Base-by-base conservation (phyloP, 2,113 vertebrate genomes). In the Chunga burmeisteri region DNA sequence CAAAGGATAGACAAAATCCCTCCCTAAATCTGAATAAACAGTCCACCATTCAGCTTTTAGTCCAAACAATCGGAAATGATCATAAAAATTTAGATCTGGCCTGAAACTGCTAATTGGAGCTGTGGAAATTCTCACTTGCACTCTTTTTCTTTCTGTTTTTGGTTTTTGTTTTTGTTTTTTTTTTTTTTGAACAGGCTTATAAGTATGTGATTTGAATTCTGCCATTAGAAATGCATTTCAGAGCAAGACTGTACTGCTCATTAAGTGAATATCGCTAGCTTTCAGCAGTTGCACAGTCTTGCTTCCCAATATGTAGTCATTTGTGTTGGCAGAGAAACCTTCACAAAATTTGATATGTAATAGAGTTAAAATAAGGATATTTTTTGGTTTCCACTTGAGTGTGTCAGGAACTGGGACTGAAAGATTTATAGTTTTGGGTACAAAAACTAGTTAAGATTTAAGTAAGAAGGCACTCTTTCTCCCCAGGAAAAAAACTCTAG, bases 271-370 rank as follows among this genome's bases (percentile, higher is more conserved):
- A 90, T 72, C 74, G 94, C 46, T 84, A 91, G 61, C 27, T 81
- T 94, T 88, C 73, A 88, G 58, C 16, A 56, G 0, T 87, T 95
- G 91, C 89, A 62, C 9, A 56, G 78, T 95, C 70, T 91, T 82
- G 34, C 70, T 91, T 94, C 94, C 44, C 85, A 94, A 96, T 66
- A 81, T 95, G 74, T 86, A 97, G 87, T 88, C 84, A 94, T 97
- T 96, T 96, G 89, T 93, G 44, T 97, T 96, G 96, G 96, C 94
- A 95, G 61, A 93, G 34, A 77, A 81, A 85, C 27, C 40, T 96
- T 71, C 52, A 58, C 84, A 97, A 85, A 91, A 96, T 93, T 49
- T 21, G 81, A 95, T 96, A 96, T 50, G 78, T 16, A 97, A 94
- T 95, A 95, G 96, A 94, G 71, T 83, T 94, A 97, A 95, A 96